Evolutionary conservation across 2,797 vertebrate genomes (phyloP), one percentile per base, ranked within the genome.

Genomic region (Sebastes taczanowskii): DNA sequence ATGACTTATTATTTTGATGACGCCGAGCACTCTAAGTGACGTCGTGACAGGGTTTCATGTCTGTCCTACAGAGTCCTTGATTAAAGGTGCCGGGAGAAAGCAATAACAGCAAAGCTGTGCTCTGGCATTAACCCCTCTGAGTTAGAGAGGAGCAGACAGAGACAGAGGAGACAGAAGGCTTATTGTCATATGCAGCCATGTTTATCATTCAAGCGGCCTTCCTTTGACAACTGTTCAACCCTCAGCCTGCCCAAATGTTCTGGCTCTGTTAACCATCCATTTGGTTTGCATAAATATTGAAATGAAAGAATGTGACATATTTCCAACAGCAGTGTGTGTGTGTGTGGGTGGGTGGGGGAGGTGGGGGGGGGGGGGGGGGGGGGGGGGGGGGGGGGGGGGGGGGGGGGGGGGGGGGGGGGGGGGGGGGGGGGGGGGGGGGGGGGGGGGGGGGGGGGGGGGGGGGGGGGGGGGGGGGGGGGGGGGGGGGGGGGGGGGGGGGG

Each of bases 21-120:
- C 52, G 71, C 71, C 7, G 18, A 77, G 73, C 60, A 78, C 81
- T 86, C 71, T 80, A 77, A 81, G 72, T 81, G 78, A 87, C 58
- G 42, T 64, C 0, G 72, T 80, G 63, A 73, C 30, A 20, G 49
- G 38, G 84, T 83, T 90, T 78, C 86, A 90, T 89, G 92, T 78
- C 82, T 87, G 89, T 92, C 90, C 90, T 86, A 86, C 85, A 85
- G 66, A 88, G 87, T 90, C 90, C 88, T 89, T 93, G 89, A 95
- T 94, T 95, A 92, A 90, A 90, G 77, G 81, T 84, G 82, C 63
- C 7, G 52, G 49, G 65, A 86, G 80, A 89, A 80, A 81, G 90
- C 89, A 91, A 86, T 88, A 89, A 88, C 80, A 83, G 85, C 71
- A 78, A 71, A 70, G 79, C 72, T 87, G 86, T 90, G 90, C 78